Conservation (phyloP, 2,797 vertebrate species). For the Pseudotriccus pelzelni region DNA sequence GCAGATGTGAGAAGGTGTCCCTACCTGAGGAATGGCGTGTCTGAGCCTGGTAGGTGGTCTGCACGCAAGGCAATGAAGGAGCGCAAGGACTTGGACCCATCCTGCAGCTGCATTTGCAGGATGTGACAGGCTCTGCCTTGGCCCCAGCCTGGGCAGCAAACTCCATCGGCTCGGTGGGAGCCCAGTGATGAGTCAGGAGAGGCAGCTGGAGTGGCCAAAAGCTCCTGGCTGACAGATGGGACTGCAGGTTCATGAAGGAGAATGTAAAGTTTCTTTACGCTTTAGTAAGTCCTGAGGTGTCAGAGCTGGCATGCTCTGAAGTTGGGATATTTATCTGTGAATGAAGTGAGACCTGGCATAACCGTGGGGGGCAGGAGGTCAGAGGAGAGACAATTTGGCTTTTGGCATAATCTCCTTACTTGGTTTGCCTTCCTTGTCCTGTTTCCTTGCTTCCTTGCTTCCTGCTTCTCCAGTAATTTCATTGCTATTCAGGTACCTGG, state of each 20-base stretch:
- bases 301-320: not conserved
- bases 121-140: not conserved
- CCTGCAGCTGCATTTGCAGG: not conserved
- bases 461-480: not conserved
- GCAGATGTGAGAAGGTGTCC: not conserved
- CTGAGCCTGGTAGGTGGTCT: not conserved
- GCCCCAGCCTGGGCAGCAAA: not conserved
- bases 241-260: not conserved
- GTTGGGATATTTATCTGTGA: not conserved
- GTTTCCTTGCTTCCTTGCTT: not conserved
- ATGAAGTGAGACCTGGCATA: not conserved
- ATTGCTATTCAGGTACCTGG: not conserved
- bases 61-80: not conserved
- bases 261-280: fast-evolving
- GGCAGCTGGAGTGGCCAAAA: not conserved
- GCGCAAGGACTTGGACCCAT: not conserved
- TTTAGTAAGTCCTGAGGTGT: not conserved
- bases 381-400: not conserved
- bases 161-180: not conserved
- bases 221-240: not conserved
- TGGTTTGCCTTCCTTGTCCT: not conserved
- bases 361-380: not conserved
- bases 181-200: not conserved
- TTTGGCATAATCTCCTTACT: not conserved
- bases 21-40: not conserved